Percentiles rank a stretch among this genome's conserved stretches.
phyloP scores from a whole-genome alignment of 2,797 vertebrate genomes.

The Cossypha heuglini region DNA sequence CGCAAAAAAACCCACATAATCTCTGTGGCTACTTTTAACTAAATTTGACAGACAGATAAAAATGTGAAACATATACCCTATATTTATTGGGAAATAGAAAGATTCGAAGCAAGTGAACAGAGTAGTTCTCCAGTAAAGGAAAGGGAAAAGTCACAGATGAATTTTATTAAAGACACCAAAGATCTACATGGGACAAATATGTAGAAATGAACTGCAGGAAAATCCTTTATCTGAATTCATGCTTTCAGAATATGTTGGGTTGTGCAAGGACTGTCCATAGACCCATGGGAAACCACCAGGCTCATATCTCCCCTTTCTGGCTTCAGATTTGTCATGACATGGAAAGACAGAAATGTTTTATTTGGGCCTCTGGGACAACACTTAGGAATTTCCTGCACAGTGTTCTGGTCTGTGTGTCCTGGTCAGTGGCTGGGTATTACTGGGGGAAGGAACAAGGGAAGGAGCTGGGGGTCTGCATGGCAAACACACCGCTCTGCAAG shows the following conservation, averaged over 20 bases:
- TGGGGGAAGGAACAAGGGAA: background rate
- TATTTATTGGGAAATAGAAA: background rate
- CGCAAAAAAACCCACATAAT: background rate
- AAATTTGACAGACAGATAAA: background rate
- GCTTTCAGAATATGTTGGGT: background rate
- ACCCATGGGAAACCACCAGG: rapidly evolving
- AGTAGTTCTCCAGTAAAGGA: background rate
- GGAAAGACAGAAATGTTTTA: background rate
- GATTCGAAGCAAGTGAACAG: background rate
- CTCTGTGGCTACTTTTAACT: background rate
- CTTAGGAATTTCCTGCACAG: background rate
- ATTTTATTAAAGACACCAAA: background rate
- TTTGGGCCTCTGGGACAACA: background rate
- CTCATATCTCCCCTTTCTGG: background rate
- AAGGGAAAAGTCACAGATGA: background rate
- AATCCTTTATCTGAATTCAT: background rate
- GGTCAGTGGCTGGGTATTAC: background rate
- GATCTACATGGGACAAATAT: background rate
- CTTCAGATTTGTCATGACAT: rapidly evolving
- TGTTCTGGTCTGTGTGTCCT: background rate
- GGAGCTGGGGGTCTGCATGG: background rate
- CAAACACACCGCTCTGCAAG: background rate
- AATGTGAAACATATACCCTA: background rate
- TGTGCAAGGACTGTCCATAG: background rate
- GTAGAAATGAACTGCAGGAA: background rate